Percentiles rank a stretch among this genome's conserved stretches.
phyloP scores from a whole-genome alignment of 2,888 invertebrate species.

The Myopa testacea region DNA sequence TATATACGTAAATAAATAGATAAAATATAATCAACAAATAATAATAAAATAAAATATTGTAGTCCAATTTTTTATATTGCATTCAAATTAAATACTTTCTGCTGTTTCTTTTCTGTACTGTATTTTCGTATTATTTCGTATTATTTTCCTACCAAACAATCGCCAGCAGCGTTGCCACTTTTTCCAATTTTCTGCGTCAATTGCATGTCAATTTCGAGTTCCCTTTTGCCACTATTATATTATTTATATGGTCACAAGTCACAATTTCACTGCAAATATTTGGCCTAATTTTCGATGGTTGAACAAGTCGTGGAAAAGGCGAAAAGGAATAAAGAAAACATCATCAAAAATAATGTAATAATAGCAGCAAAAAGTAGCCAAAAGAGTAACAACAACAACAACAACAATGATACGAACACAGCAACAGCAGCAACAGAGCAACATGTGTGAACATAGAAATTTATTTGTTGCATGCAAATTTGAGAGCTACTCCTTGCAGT shows the following conservation, averaged over 20 bases:
- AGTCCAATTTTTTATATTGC: too few species aligned
- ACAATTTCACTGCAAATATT: conserved; percentile 22
- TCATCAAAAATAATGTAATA: too few species aligned
- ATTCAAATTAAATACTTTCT: too few species aligned
- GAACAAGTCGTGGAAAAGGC: too few species aligned
- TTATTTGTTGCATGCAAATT: conserved; percentile 17
- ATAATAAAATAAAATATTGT: too few species aligned
- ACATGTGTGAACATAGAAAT: conserved; percentile 23
- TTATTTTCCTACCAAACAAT: too few species aligned
- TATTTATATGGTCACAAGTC: neutral
- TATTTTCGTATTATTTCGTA: too few species aligned
- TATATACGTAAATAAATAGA: too few species aligned
- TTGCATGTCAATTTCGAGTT: neutral
- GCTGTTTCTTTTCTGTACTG: too few species aligned
- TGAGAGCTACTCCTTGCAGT: neutral
- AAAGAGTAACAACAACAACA: neutral
- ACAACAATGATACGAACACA: neutral
- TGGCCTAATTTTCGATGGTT: conserved; percentile 1
- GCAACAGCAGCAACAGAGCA: conserved; percentile 1
- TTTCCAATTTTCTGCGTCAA: conserved; percentile 11
- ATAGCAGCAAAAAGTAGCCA: neutral
- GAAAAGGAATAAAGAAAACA: too few species aligned
- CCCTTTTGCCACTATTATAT: neutral
- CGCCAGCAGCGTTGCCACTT: neutral
- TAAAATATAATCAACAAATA: too few species aligned